Conservation (phyloP, 2,797 vertebrate species). For the Labeo calbasu region DNA sequence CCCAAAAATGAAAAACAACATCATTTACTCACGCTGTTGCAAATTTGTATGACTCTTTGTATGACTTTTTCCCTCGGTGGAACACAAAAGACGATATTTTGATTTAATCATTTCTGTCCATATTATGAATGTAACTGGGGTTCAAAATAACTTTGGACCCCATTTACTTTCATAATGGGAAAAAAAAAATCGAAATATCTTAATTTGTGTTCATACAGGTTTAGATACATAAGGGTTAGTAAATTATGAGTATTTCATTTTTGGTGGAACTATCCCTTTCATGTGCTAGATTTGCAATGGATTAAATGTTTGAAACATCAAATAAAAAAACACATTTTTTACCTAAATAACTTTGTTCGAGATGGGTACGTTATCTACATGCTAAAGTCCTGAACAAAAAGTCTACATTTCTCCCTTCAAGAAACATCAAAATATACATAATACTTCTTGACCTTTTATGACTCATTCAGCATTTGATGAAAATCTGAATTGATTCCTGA, state of each 20-base stretch:
- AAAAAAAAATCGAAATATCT: neutral
- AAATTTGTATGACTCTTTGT: neutral
- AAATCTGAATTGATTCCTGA: neutral
- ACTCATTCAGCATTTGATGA: neutral
- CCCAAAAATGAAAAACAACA: neutral
- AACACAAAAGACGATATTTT: neutral
- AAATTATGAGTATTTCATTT: neutral
- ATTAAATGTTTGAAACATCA: neutral
- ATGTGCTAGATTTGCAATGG: neutral
- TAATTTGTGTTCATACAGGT: neutral
- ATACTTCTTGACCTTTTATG: neutral
- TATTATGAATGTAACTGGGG: neutral
- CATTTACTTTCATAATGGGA: too few species aligned
- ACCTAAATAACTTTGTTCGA: conserved; percentile 2
- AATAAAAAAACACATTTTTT: neutral
- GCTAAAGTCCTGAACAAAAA: neutral
- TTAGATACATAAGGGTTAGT: neutral
- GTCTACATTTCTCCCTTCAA: neutral
- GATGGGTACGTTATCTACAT: neutral
- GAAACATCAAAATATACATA: neutral
- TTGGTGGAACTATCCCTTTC: neutral
- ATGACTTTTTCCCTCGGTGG: neutral
- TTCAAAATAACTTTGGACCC: neutral
- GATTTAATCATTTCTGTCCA: neutral
- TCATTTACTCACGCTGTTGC: neutral